Percentiles rank a stretch among this genome's conserved stretches.
These are phyloP conservation scores for Schizaphis graminum DNA, from an alignment of 2,888 invertebrate genomes.

Conservation along the genomic window DNA sequence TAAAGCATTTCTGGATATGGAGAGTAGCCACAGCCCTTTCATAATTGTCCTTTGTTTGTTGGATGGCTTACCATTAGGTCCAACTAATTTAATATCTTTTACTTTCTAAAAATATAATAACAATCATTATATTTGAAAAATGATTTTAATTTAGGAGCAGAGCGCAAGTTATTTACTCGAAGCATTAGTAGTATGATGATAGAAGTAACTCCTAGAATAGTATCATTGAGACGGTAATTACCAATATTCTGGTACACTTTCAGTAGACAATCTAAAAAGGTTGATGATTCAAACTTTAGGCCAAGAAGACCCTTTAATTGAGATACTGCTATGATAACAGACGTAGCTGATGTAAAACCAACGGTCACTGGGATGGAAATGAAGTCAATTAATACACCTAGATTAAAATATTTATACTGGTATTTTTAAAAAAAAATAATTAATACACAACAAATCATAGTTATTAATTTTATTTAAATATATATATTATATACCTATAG, in stretches of 20 bases:
- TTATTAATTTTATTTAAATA: neutral
- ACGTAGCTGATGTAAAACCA: constrained; percentile 92
- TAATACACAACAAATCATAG: neutral
- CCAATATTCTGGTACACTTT: constrained; percentile 80
- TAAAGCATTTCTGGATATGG: constrained; percentile 87
- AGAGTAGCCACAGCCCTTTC: constrained; percentile 81
- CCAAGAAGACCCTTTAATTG: constrained; percentile 85
- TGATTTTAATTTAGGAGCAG: neutral
- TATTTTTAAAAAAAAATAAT: neutral
- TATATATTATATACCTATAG: no score
- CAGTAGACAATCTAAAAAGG: constrained; percentile 81
- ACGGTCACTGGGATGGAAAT: constrained; percentile 91
- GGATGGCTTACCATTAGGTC: constrained; percentile 70
- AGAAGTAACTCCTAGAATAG: constrained; percentile 80
- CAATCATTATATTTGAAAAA: neutral
- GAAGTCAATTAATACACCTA: constrained; percentile 89
- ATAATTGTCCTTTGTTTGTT: constrained; percentile 72
- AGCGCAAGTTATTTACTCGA: constrained; percentile 76
- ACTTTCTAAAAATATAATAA: constrained; percentile 76
- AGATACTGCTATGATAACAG: constrained; percentile 89
- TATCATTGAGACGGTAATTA: constrained; percentile 79
- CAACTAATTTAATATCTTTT: constrained; percentile 77
- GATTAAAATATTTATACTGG: constrained; percentile 66
- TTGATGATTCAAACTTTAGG: constrained; percentile 79
- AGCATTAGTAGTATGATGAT: constrained; percentile 81